These are phyloP conservation scores for Brachyptera risi DNA, from an alignment of 2,888 invertebrate species.

Conservation along the genomic window DNA sequence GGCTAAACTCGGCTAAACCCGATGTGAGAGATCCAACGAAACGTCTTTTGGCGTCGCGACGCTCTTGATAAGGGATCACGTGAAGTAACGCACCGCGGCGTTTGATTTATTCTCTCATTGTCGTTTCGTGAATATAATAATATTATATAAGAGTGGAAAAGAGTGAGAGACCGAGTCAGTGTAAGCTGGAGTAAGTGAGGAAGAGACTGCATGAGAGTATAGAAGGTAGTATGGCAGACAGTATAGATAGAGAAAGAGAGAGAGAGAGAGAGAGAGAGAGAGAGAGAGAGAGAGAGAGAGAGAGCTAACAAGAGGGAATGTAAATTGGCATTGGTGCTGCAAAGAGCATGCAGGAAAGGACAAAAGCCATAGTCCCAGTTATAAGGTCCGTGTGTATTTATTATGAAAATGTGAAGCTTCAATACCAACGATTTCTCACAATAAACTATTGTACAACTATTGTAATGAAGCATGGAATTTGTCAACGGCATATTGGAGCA, in stretches of 20 bases:
- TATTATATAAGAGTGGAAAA: neutral
- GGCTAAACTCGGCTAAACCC: no score
- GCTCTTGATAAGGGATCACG: no score
- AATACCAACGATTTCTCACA: neutral
- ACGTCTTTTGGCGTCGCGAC: no score
- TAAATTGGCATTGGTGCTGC: neutral
- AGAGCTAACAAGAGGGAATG: no score
- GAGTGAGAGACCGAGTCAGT: neutral
- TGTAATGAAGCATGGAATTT: slow-evolving; percentile 19
- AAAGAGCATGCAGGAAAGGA: neutral
- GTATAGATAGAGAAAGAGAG: neutral
- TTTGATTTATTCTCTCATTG: slow-evolving; percentile 8
- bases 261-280: neutral
- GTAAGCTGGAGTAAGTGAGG: no score
- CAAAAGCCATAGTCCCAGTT: neutral
- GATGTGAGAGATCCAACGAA: no score
- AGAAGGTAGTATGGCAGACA: neutral
- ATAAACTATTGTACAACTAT: slow-evolving; percentile 17
- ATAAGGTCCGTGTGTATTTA: neutral
- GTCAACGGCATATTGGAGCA: slow-evolving; percentile 17
- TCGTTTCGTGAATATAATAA: slow-evolving; percentile 5
- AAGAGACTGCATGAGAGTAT: no score
- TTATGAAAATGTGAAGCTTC: slow-evolving; percentile 16
- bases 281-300: no score
- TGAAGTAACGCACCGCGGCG: neutral